Evolutionary conservation across 2,888 invertebrate species (phyloP).

Genomic region (Ormyrus labotus): DNA sequence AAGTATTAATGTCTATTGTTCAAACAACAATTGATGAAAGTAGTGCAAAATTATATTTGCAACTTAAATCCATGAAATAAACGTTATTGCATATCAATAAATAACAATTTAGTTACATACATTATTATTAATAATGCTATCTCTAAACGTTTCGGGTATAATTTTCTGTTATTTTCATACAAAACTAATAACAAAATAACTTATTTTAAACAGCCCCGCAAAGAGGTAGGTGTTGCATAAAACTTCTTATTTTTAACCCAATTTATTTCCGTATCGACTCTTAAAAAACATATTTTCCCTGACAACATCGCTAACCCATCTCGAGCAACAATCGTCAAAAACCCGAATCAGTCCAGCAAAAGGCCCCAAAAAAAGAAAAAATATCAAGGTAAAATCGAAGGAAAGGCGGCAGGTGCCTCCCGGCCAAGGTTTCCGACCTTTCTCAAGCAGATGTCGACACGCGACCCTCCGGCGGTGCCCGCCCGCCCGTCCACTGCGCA

Average conservation of each 20-base stretch:
- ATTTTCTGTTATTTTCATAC: too few relatives aligned
- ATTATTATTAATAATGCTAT: too few relatives aligned
- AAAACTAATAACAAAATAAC: too few relatives aligned
- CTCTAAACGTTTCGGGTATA: too few relatives aligned
- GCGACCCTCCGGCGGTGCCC: constrained; percentile 41
- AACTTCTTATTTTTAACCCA: too few relatives aligned
- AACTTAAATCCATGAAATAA: constrained; percentile 22
- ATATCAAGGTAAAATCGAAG: neutral
- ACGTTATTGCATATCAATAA: neutral
- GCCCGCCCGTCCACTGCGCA: constrained; percentile 67
- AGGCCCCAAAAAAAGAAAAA: constrained; percentile 7
- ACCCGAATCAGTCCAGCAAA: neutral
- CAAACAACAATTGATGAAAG: neutral
- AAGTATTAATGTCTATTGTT: neutral
- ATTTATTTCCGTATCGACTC: neutral
- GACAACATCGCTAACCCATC: too few relatives aligned
- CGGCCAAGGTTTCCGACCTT: neutral
- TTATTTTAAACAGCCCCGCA: too few relatives aligned
- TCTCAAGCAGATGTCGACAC: constrained; percentile 69
- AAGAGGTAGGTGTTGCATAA: too few relatives aligned
- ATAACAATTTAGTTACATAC: neutral
- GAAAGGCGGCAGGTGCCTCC: neutral
- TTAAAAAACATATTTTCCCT: neutral
- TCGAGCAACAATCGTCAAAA: neutral
- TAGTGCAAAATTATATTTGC: neutral